These are phyloP conservation scores for Pseudochromis fuscus DNA, from an alignment of 2,797 vertebrate genomes.

Conservation along the genomic window DNA sequence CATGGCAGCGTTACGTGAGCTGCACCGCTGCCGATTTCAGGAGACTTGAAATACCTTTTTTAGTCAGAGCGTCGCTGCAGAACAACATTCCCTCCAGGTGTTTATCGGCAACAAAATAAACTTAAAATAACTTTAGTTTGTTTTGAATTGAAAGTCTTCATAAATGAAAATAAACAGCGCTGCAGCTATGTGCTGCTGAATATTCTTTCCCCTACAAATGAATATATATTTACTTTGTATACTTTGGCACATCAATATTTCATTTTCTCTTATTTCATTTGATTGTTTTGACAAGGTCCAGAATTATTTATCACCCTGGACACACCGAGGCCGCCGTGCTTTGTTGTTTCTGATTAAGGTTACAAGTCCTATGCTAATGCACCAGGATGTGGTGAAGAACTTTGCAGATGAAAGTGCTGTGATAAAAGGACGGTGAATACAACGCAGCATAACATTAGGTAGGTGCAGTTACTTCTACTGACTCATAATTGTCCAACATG, in stretches of 20 bases:
- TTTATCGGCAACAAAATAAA: constrained; percentile 87
- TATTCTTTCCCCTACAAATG: constrained; percentile 52
- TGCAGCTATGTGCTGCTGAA: constrained; percentile 73
- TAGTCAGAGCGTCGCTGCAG: constrained; percentile 73
- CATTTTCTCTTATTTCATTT: constrained; percentile 62
- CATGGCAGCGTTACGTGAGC: constrained; percentile 70
- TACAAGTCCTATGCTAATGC: constrained; percentile 80
- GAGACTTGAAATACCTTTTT: constrained; percentile 84
- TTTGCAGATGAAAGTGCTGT: constrained; percentile 79
- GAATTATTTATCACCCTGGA: constrained; percentile 77
- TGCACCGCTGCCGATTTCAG: constrained; percentile 70
- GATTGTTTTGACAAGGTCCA: constrained; percentile 68
- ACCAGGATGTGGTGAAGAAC: constrained; percentile 62
- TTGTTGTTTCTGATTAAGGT: constrained; percentile 78
- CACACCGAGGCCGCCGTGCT: constrained; percentile 38
- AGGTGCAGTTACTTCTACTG: constrained; percentile 71
- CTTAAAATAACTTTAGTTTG: constrained; percentile 89
- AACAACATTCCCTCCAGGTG: constrained; percentile 85
- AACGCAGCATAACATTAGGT: constrained; percentile 77
- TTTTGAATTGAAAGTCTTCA: constrained; percentile 89
- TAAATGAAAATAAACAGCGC: constrained; percentile 89
- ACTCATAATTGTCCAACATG: constrained; percentile 86
- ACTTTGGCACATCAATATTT: constrained; percentile 62
- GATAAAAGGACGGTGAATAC: constrained; percentile 72
- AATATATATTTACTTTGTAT: constrained; percentile 75